These are phyloP conservation scores for Tigriopus japonicus DNA, from an alignment of 1,140 invertebrate species.

Conservation along the genomic window DNA sequence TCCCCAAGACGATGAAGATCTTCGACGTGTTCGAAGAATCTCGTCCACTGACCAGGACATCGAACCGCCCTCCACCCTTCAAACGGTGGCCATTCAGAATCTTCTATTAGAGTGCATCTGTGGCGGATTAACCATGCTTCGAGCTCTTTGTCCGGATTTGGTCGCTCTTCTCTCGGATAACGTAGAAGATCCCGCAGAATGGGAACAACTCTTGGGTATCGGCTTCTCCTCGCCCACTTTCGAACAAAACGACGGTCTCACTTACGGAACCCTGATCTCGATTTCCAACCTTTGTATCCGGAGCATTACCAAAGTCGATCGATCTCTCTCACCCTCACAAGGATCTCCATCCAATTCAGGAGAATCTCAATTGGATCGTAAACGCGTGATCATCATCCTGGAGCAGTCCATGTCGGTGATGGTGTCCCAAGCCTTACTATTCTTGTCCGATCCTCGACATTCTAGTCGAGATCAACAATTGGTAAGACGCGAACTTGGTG, in stretches of 20 bases:
- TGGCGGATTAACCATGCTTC: not conserved
- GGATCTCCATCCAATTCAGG: not conserved
- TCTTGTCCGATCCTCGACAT: constrained; percentile 22
- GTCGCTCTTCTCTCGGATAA: not conserved
- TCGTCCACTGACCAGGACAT: not conserved
- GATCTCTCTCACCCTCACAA: not conserved
- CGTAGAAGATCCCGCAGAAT: not conserved
- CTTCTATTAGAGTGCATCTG: not conserved
- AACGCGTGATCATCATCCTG: not conserved
- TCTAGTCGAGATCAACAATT: constrained; percentile 25
- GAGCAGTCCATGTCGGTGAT: constrained; percentile 21
- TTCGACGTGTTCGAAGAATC: not conserved
- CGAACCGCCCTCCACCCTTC: not conserved
- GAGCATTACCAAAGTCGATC: not conserved
- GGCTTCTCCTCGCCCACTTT: constrained; percentile 3
- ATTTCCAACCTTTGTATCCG: constrained; percentile 3
- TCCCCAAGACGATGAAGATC: not conserved
- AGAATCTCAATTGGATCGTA: not conserved
- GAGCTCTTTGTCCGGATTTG: constrained; percentile 4
- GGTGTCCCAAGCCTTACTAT: constrained; percentile 25
- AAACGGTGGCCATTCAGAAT: constrained; percentile 7
- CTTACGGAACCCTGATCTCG: constrained; percentile 1
- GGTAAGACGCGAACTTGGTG: constrained; percentile 25
- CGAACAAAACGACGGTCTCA: not conserved
- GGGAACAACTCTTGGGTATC: not conserved